Evolutionary conservation across 2,113 vertebrate species (phyloP).

Genomic region (Cichladusa arquata): DNA sequence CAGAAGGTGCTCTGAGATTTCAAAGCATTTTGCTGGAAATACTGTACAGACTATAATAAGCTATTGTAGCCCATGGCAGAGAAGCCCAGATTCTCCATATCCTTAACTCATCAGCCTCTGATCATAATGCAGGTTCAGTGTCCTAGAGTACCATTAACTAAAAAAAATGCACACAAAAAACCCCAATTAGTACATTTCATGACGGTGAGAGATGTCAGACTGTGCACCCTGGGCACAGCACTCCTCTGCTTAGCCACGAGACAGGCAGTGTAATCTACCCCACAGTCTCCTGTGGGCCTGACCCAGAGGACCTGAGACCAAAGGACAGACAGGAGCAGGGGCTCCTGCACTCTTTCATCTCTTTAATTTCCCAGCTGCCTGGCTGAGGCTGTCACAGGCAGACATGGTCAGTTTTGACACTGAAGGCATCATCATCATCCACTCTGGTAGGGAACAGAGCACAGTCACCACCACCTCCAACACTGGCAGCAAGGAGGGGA

Average conservation of each 20-base stretch:
- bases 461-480: not conserved
- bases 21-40: constrained; percentile 42
- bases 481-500: not conserved
- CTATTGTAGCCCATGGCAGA: constrained; percentile 8
- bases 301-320: not conserved
- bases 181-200: constrained; percentile 14
- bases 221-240: not conserved
- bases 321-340: not conserved
- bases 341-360: not conserved
- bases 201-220: not conserved
- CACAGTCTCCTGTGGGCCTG: not conserved
- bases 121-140: constrained; percentile 22
- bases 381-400: accelerated
- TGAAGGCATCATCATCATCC: accelerated
- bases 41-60: not conserved
- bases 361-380: not conserved
- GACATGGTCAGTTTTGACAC: not conserved
- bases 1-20: constrained; percentile 13
- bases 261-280: not conserved
- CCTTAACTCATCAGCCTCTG: constrained; percentile 33
- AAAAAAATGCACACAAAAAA: not conserved
- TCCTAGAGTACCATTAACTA: constrained; percentile 15
- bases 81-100: constrained; percentile 36
- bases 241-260: not conserved
- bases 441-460: accelerated